Evolutionary conservation across 1,140 invertebrate genomes (phyloP).

Genomic region (Aporrectodea caliginosa): DNA sequence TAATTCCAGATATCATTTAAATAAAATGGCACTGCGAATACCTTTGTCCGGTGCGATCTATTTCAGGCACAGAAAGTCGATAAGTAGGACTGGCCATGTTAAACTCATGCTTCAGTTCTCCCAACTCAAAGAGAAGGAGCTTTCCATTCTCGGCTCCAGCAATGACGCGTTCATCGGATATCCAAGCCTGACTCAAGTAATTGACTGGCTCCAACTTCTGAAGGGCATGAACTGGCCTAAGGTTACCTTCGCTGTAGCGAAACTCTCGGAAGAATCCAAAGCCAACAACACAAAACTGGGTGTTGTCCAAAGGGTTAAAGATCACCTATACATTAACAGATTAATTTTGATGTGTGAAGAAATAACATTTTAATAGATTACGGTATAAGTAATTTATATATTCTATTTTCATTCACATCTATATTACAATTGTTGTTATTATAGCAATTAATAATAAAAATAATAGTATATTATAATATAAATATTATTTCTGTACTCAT

Average conservation of each 20-base stretch:
- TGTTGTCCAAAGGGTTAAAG: slow-evolving; percentile 73
- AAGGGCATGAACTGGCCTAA: slow-evolving; percentile 78
- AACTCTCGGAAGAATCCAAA: slow-evolving; percentile 71
- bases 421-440: no score
- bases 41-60: not conserved
- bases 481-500: no score
- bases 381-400: no score
- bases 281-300: slow-evolving; percentile 70
- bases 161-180: slow-evolving; percentile 68
- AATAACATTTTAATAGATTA: no score
- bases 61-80: not conserved
- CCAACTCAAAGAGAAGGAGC: slow-evolving; percentile 72
- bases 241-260: slow-evolving; percentile 72
- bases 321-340: no score
- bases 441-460: no score
- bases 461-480: no score
- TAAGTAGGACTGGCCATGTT: slow-evolving; percentile 18
- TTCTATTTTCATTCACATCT: no score
- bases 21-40: not conserved
- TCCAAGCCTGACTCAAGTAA: slow-evolving; percentile 63
- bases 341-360: no score
- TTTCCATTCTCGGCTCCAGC: slow-evolving; percentile 70
- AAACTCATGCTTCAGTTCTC: slow-evolving; percentile 65
- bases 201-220: slow-evolving; percentile 73
- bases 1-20: no score